phyloP scores from a whole-genome alignment of 1,140 invertebrate genomes.

The Tetramorium parvispinum region DNA sequence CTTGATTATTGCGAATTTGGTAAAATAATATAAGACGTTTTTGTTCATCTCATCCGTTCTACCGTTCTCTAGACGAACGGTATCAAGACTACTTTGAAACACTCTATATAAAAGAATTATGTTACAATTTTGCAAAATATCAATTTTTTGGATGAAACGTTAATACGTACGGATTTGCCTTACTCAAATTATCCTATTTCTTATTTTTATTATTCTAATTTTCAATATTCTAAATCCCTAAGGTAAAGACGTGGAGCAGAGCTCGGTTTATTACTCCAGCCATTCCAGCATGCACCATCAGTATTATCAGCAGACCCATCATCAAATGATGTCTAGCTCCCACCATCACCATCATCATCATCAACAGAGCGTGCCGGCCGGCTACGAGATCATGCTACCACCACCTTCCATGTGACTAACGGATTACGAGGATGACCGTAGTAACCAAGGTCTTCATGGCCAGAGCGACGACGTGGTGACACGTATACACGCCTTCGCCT shows the following conservation, averaged over 20 bases:
- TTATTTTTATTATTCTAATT: slow-evolving; percentile 9
- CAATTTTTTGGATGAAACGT: background rate
- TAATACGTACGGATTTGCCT: background rate
- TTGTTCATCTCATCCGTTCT: too few relatives aligned
- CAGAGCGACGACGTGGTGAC: slow-evolving; percentile 72
- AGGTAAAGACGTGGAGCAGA: slow-evolving; percentile 83
- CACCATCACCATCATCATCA: slow-evolving; percentile 83
- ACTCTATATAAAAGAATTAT: background rate
- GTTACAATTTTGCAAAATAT: background rate
- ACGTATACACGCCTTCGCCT: slow-evolving; percentile 76
- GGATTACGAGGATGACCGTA: slow-evolving; percentile 74
- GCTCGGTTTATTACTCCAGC: slow-evolving; percentile 82
- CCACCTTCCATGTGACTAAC: slow-evolving; percentile 84
- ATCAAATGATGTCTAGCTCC: slow-evolving; percentile 80
- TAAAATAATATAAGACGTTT: too few relatives aligned
- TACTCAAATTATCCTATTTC: background rate
- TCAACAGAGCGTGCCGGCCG: slow-evolving; percentile 80
- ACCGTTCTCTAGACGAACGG: too few relatives aligned
- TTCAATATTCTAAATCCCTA: background rate
- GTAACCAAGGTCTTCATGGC: slow-evolving; percentile 63
- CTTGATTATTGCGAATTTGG: too few relatives aligned
- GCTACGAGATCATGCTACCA: slow-evolving; percentile 84
- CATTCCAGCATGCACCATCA: slow-evolving; percentile 84
- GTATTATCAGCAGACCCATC: slow-evolving; percentile 83
- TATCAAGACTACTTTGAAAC: too few relatives aligned